Percentiles rank a stretch among this genome's conserved stretches.
Evolutionary conservation across 1,140 invertebrate genomes (phyloP).

Genomic region (Bombus pascuorum): DNA sequence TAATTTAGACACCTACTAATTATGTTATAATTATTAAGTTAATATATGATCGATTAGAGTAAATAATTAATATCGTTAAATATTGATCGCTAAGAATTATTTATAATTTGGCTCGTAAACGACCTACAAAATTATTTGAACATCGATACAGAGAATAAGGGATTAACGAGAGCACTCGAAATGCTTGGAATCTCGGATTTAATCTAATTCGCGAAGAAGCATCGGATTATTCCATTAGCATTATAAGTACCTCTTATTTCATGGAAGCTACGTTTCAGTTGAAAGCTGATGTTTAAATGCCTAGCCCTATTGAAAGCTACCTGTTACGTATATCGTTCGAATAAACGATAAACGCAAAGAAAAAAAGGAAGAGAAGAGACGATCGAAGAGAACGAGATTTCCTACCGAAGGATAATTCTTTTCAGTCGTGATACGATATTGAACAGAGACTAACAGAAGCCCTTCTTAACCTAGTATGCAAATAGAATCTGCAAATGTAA

Average conservation of each 20-base stretch:
- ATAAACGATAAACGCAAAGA: too few relatives aligned
- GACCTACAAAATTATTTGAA: background rate
- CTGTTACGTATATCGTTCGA: slow-evolving; percentile 12
- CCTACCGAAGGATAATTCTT: background rate
- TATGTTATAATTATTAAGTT: too few relatives aligned
- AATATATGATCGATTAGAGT: too few relatives aligned
- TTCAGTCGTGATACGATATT: background rate
- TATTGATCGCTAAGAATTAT: background rate
- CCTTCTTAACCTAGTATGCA: slow-evolving; percentile 48
- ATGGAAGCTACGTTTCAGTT: background rate
- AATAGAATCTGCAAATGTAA: slow-evolving; percentile 41
- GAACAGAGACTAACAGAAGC: slow-evolving; percentile 13
- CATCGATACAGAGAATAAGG: background rate
- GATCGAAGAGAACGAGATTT: background rate
- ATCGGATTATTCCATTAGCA: background rate
- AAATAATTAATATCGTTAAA: background rate
- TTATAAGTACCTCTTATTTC: background rate
- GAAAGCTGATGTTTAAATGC: background rate
- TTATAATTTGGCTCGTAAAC: background rate
- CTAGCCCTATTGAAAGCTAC: slow-evolving; percentile 13
- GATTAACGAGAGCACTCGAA: background rate
- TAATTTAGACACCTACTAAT: too few relatives aligned
- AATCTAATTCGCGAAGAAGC: background rate
- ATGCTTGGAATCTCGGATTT: background rate
- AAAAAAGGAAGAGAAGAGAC: background rate